Conservation (phyloP, 2,113 vertebrate genomes). For the Montifringilla adamsi region DNA sequence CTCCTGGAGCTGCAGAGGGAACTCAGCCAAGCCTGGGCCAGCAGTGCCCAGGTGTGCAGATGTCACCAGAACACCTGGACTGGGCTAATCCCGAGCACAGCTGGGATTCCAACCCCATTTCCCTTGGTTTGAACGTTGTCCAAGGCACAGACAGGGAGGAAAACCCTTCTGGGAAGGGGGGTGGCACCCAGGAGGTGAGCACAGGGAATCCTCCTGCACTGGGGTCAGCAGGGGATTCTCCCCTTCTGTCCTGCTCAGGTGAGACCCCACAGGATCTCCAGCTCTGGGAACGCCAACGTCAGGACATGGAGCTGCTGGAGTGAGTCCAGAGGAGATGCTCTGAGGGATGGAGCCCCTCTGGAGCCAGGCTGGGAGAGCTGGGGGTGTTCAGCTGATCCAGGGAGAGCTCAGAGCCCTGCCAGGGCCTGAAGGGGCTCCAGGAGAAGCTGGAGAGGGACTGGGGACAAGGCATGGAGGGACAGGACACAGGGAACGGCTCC, state of each 20-base stretch:
- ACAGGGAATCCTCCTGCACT: neutral
- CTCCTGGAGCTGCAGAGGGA: neutral
- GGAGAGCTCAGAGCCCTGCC: neutral
- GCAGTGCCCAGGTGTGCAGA: neutral
- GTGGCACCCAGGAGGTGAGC: neutral
- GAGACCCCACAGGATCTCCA: neutral
- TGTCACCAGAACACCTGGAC: rapidly evolving
- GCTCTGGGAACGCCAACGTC: neutral
- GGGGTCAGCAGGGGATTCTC: neutral
- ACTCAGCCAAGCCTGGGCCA: rapidly evolving
- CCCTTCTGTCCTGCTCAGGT: too few relatives aligned
- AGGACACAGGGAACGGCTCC: neutral
- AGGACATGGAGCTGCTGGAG: neutral
- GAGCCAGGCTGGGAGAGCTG: neutral
- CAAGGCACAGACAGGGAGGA: rapidly evolving
- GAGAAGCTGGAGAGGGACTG: neutral
- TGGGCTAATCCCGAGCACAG: rapidly evolving
- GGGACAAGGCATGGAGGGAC: neutral
- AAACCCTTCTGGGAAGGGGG: neutral
- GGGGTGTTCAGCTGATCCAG: neutral
- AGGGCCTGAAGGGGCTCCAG: neutral
- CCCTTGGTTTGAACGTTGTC: rapidly evolving
- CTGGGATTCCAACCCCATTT: neutral
- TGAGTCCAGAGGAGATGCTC: neutral
- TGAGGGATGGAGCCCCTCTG: neutral